phyloP scores from a whole-genome alignment of 35 echinoderm and acorn worm genomes.

The Heliocidaris erythrogramma region DNA sequence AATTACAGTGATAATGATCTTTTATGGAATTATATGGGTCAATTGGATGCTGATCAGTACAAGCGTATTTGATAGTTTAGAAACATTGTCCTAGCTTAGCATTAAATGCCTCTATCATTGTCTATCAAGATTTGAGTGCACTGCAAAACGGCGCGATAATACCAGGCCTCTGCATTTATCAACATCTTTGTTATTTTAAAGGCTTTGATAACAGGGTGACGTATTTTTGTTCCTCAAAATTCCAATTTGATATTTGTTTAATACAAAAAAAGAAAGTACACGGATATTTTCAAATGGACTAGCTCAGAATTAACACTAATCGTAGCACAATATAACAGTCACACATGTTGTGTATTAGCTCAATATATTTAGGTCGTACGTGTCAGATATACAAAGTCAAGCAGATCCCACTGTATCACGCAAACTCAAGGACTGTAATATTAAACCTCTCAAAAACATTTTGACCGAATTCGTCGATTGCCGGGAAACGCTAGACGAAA shows the following conservation, averaged over 20 bases:
- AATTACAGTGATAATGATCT: too few relatives aligned
- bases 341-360: not conserved
- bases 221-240: not conserved
- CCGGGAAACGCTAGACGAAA: not conserved
- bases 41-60: too few relatives aligned
- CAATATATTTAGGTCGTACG: not conserved
- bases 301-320: not conserved
- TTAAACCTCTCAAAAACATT: not conserved
- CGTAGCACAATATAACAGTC: not conserved
- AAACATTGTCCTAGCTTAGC: too few relatives aligned
- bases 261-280: too few relatives aligned
- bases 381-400: not conserved
- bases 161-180: not conserved
- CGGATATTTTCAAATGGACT: not conserved
- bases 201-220: not conserved
- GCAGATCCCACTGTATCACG: not conserved
- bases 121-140: too few relatives aligned
- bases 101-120: too few relatives aligned
- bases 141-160: too few relatives aligned
- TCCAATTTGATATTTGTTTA: not conserved
- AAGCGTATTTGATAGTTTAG: too few relatives aligned
- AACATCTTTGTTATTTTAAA: not conserved
- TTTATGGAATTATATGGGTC: too few relatives aligned
- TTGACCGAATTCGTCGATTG: not conserved
- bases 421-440: not conserved